phyloP scores from a whole-genome alignment of 2,797 vertebrate genomes.

The Oceanodroma leucorhoa region DNA sequence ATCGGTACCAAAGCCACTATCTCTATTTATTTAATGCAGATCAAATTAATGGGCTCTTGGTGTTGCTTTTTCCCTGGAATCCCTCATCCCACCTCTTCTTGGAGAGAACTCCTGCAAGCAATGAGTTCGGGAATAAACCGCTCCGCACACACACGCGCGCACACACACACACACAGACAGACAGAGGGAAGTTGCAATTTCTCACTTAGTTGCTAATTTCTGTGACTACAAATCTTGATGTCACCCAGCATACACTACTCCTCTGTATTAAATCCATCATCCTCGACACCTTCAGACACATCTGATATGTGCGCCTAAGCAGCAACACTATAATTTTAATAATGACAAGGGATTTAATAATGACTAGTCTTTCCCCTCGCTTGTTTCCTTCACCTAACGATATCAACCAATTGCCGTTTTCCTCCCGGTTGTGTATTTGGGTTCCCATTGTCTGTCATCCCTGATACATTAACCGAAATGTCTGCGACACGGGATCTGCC shows the following conservation, averaged over 20 bases:
- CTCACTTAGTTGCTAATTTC: constrained; percentile 23
- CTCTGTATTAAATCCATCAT: constrained; percentile 30
- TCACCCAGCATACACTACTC: background rate
- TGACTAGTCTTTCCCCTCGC: constrained; percentile 22
- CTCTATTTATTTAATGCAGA: constrained; percentile 10
- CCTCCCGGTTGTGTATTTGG: background rate
- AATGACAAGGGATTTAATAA: constrained; percentile 52
- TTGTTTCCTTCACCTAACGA: constrained; percentile 6
- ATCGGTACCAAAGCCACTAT: constrained; percentile 2
- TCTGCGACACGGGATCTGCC: background rate
- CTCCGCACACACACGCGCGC: background rate
- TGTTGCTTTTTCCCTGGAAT: background rate
- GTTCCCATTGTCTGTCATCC: background rate
- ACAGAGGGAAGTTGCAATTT: background rate
- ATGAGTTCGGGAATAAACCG: background rate
- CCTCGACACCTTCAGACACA: background rate
- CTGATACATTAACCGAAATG: background rate
- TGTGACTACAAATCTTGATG: background rate
- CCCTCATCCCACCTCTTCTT: background rate
- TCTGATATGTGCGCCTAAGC: background rate
- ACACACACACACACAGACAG: too few relatives aligned
- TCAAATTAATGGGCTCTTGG: constrained; percentile 6
- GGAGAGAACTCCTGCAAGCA: background rate
- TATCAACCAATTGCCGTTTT: constrained; percentile 2
- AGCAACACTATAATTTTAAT: constrained; percentile 34